Base-by-base conservation (phyloP, 2,797 vertebrate genomes). In the Rhinoraja longicauda region DNA sequence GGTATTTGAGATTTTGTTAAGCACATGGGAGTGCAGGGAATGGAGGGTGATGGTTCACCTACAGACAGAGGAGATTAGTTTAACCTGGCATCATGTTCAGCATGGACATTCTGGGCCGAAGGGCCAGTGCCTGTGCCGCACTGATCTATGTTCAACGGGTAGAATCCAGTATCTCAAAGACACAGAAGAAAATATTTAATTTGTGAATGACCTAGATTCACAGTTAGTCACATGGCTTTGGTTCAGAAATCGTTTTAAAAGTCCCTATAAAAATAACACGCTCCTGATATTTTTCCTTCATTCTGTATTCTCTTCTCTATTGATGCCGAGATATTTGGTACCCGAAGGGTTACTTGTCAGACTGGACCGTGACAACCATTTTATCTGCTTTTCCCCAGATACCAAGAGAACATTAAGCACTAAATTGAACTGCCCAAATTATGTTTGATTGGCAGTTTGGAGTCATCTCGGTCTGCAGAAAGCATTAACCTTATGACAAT, bases 401-500 rank as follows among this genome's bases (percentile, higher is more conserved):
- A 86, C 53, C 26, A 86, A 32, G 53, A 86, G 26, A 62, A 86
- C 82, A 86, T 86, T 86, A 86, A 86, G 53, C 53, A 86, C 53
- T 57, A 86, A 86, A 86, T 62, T 86, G 82, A 86, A 57, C 82
- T 86, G 82, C 82, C 82, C 13, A 86, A 86, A 86, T 86, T 86
- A 29, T 62, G 13, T 86, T 62, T 86, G 82, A 86, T 86, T 86
- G 82, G 59, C 57, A 15, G 82, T 62, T 86, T 86, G 29, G 82
- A 86, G 57, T 62, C 82, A 86, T 86, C 62, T 86, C n/a, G 62
- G 57, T 86, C 82, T 86, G 82, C 82, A 86, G 57, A 86, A 86
- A 62, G 82, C 57, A 86, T 86, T 59, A 86, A 86, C 82, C 82
- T 86, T 86, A 86, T 86, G 82, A 86, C 82, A 86, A 21, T 86